Base-by-base conservation (phyloP, 2,888 invertebrate species). In the Nebria brevicollis region DNA sequence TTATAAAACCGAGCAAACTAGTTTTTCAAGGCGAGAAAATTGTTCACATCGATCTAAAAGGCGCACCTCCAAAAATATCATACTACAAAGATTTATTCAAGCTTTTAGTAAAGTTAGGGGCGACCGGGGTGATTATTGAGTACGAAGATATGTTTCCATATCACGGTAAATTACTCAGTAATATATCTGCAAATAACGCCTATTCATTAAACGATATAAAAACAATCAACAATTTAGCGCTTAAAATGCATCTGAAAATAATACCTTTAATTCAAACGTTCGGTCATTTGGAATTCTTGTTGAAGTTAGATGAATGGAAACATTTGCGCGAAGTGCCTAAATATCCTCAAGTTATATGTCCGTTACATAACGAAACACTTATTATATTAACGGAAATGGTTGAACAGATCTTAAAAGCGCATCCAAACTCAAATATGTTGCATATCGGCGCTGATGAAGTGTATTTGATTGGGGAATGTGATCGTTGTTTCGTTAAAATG, bases 101-200 rank as follows among this genome's bases (percentile, higher is more conserved):
- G 0, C 88, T 93, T 82, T 86, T 95, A 8, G 90, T 90, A 75
- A 89, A 89, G 34, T 86, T 93, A 66, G 94, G 95, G n/a, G 95
- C 93, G 0, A 96, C 94, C 34, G 96, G 95, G 0, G 86, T 97
- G 13, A 89, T 96, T 4, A 90, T 97, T 64, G 96, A 97, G 86
- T 97, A 96, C 87, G 96, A 97, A 87, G 96, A 97, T 85, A 96
- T 95, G 94, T 96, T 96, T 88, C 96, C 96, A 0, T 97, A 94
- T 87, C 88, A 90, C 54, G 94, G 92, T 0, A 87, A 86, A 7
- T 87, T 95, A 7, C 82, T 87, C 20, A 87, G 87, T 42, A 92
- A 92, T 84, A 88, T 95, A 66, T 91, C 93, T 68, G 93, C 94
- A 4, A 88, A 87, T 1, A 93, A 94, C 87, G 91, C 93, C 77